phyloP scores from a whole-genome alignment of 1,140 invertebrate genomes.

The Tetramorium alpestre region DNA sequence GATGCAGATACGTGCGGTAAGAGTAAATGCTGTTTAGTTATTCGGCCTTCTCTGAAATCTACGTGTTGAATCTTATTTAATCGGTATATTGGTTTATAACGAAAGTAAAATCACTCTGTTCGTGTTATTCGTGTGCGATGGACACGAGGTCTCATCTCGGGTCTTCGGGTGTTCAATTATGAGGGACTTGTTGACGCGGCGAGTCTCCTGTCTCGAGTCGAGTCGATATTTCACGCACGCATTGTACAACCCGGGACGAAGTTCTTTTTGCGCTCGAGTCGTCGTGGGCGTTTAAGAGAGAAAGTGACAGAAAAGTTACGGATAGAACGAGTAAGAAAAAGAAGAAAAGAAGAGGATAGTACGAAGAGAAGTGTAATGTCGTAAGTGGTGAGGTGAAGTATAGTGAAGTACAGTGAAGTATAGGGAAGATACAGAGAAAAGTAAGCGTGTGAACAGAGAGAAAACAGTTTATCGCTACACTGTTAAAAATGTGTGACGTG shows the following conservation, averaged over 20 bases:
- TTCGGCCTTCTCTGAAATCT: neutral
- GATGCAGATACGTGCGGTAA: slow-evolving; percentile 42
- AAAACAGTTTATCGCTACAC: slow-evolving; percentile 60
- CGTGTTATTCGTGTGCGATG: slow-evolving; percentile 43
- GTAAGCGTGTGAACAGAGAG: slow-evolving; percentile 29
- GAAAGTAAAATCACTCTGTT: slow-evolving; percentile 23
- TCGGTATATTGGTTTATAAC: neutral
- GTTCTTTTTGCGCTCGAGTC: slow-evolving; percentile 50
- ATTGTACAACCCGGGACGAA: slow-evolving; percentile 33
- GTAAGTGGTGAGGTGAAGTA: slow-evolving; percentile 39
- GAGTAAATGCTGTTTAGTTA: slow-evolving; percentile 24
- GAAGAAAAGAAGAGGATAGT: slow-evolving; percentile 41
- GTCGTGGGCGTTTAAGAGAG: slow-evolving; percentile 51
- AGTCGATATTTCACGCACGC: slow-evolving; percentile 40
- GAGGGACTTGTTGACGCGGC: slow-evolving; percentile 8
- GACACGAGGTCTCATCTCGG: neutral
- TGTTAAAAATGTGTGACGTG: slow-evolving; percentile 63
- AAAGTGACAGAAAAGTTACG: slow-evolving; percentile 52
- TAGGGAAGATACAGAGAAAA: slow-evolving; percentile 22
- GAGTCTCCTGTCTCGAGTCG: slow-evolving; percentile 23
- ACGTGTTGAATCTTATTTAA: neutral
- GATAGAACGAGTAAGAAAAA: slow-evolving; percentile 26
- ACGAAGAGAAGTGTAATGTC: slow-evolving; percentile 28
- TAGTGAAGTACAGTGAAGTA: slow-evolving; percentile 31
- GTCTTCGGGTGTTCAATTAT: slow-evolving; percentile 20